phyloP scores from a whole-genome alignment of 2,797 vertebrate species.

The Odontamblyopus lacepedii region DNA sequence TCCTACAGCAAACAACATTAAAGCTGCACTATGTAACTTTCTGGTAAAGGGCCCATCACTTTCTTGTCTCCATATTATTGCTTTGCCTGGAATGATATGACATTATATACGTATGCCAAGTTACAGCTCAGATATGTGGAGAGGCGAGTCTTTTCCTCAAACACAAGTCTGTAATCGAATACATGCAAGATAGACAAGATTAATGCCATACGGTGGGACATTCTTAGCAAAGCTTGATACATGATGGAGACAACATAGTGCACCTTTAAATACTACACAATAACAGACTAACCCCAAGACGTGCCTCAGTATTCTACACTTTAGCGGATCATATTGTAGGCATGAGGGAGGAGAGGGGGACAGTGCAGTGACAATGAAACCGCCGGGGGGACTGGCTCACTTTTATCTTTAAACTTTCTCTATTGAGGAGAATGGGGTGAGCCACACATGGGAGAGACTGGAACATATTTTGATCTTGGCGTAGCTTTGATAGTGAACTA shows the following conservation, averaged over 20 bases:
- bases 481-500: conserved; percentile 47
- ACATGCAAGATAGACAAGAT: too few species aligned
- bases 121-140: too few species aligned
- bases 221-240: too few species aligned
- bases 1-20: not conserved
- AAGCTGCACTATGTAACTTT: not conserved
- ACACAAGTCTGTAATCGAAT: too few species aligned
- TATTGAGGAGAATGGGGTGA: conserved; percentile 33
- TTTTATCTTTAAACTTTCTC: conserved; percentile 53
- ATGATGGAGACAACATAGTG: too few species aligned
- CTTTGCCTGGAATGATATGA: too few species aligned
- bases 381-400: conserved; percentile 41
- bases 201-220: too few species aligned
- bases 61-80: not conserved
- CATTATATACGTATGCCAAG: too few species aligned
- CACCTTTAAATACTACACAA: not conserved
- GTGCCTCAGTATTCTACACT: not conserved
- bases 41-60: not conserved
- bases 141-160: too few species aligned
- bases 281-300: not conserved
- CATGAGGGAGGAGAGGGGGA: not conserved
- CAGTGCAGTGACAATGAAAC: conserved; percentile 10
- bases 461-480: conserved; percentile 48
- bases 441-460: conserved; percentile 45
- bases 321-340: not conserved